Conservation (phyloP, 2,888 invertebrate genomes). For the Augiades crinisus region DNA sequence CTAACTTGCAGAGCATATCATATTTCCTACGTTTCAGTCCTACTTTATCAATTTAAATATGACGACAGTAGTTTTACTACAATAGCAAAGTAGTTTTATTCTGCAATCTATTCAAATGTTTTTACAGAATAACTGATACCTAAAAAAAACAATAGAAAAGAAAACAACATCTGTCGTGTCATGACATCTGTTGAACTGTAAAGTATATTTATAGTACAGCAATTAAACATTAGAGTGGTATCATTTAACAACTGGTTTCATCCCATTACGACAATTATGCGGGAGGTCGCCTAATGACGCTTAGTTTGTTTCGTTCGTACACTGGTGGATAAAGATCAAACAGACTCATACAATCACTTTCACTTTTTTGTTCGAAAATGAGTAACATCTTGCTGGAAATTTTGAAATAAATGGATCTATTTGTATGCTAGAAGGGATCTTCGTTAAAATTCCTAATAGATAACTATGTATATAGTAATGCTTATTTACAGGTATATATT, state of each 20-base stretch:
- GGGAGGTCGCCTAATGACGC: neutral
- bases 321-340: neutral
- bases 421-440: too few species aligned
- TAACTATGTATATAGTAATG: neutral
- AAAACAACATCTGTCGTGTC: too few species aligned
- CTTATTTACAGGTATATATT: neutral
- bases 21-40: too few species aligned
- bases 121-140: too few species aligned
- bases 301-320: constrained; percentile 11
- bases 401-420: neutral
- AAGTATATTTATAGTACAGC: neutral
- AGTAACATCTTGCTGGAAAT: neutral
- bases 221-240: neutral
- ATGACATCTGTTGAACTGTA: neutral
- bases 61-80: too few species aligned
- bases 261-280: neutral
- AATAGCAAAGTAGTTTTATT: too few species aligned
- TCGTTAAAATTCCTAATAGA: neutral
- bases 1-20: too few species aligned
- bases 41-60: too few species aligned
- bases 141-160: too few species aligned
- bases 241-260: neutral
- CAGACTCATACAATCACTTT: constrained; percentile 10
- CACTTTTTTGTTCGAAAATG: constrained; percentile 12
- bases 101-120: too few species aligned